Percentiles rank a stretch among this genome's conserved stretches.
Evolutionary conservation across 2,797 vertebrate genomes (phyloP).

Genomic region (Rhinella marina): DNA sequence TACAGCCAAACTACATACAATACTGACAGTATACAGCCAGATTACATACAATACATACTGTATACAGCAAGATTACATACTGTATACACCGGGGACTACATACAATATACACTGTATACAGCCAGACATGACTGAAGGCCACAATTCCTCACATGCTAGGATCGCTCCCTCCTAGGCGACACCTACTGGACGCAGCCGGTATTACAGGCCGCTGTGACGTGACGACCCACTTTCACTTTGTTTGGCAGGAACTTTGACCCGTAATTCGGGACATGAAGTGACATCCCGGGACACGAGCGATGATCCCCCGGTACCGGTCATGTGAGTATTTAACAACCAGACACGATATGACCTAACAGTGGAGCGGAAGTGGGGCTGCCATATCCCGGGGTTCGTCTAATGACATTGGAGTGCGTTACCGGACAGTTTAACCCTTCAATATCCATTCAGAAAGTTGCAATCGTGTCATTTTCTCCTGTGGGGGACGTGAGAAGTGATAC

Average conservation of each 20-base stretch:
- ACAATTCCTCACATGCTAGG: background rate
- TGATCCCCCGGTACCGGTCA: conserved; percentile 4
- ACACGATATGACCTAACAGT: no score
- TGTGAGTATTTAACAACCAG: background rate
- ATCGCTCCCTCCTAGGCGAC: conserved; percentile 1
- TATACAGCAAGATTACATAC: no score
- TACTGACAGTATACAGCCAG: no score
- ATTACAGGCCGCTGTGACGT: background rate
- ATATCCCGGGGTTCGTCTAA: no score
- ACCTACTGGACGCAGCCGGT: background rate
- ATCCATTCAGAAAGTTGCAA: no score
- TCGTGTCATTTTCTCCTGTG: no score
- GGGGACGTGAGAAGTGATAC: no score
- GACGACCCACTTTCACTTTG: conserved; percentile 16
- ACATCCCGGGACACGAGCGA: background rate
- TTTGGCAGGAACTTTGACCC: background rate
- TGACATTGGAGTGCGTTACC: background rate
- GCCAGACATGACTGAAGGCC: background rate
- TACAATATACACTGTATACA: background rate
- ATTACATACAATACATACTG: no score
- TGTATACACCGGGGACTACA: no score
- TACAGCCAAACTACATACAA: no score
- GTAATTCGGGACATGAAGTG: background rate
- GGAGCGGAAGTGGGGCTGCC: background rate
- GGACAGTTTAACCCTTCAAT: background rate